These are phyloP conservation scores for Drosophila nigrodunni DNA, from an alignment of 1,140 invertebrate species.

Conservation along the genomic window DNA sequence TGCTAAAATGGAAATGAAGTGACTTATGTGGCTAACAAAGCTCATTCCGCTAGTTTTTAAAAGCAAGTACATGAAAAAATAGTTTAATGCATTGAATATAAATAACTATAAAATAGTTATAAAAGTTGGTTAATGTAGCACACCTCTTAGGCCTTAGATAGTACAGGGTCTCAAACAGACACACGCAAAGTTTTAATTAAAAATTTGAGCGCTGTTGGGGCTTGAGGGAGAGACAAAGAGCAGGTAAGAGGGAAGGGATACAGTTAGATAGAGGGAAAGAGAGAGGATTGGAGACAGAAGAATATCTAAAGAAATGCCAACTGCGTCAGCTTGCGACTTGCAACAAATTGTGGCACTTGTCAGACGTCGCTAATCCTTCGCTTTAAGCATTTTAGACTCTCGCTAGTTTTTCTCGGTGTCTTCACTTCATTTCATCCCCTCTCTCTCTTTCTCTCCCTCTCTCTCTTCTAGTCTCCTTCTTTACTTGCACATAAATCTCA, in stretches of 20 bases:
- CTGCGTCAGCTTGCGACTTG: constrained; percentile 30
- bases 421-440: not conserved
- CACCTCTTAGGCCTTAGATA: too few species aligned
- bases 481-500: constrained; percentile 49
- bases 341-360: constrained; percentile 22
- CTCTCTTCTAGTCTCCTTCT: constrained; percentile 6
- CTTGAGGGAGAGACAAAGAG: constrained; percentile 8
- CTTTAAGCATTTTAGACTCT: constrained; percentile 1
- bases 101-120: too few species aligned
- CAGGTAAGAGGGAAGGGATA: too few species aligned
- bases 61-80: too few species aligned
- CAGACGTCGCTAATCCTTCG: constrained; percentile 32
- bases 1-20: too few species aligned
- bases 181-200: constrained; percentile 73
- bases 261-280: not conserved
- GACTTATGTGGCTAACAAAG: too few species aligned
- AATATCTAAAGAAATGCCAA: constrained; percentile 24
- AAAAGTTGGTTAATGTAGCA: too few species aligned
- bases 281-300: not conserved
- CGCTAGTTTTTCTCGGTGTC: not conserved
- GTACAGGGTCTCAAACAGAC: not conserved
- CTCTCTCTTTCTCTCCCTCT: not conserved
- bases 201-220: constrained; percentile 50
- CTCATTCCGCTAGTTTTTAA: too few species aligned
- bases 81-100: too few species aligned